These are phyloP conservation scores for Megalopta genalis DNA, from an alignment of 1,140 invertebrate species.

Conservation along the genomic window DNA sequence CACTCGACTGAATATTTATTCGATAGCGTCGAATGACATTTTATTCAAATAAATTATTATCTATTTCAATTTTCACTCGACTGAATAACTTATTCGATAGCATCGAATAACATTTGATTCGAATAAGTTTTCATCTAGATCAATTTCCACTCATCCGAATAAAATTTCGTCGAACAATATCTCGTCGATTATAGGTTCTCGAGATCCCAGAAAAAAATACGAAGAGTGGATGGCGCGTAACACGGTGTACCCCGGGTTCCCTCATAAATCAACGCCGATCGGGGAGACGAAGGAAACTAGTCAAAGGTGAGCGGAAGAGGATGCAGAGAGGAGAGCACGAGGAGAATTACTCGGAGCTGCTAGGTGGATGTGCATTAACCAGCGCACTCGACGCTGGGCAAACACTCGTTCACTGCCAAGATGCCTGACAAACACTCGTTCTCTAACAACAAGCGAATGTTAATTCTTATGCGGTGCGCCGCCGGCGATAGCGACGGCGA, in stretches of 20 bases:
- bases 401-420: slow-evolving; percentile 57
- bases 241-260: slow-evolving; percentile 61
- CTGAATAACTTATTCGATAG: no score
- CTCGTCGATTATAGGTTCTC: no score
- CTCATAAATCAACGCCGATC: slow-evolving; percentile 66
- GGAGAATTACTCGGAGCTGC: slow-evolving; percentile 47
- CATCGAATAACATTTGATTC: no score
- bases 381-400: slow-evolving; percentile 47
- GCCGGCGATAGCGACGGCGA: slow-evolving; percentile 2
- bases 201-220: no score
- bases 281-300: not conserved
- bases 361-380: slow-evolving; percentile 54
- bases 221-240: slow-evolving; percentile 54
- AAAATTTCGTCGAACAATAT: no score
- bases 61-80: no score
- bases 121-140: no score
- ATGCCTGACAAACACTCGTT: slow-evolving; percentile 56
- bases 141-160: no score
- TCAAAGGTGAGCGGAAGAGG: slow-evolving; percentile 16
- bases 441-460: slow-evolving; percentile 42
- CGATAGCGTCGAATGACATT: no score
- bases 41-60: no score
- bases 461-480: slow-evolving; percentile 24
- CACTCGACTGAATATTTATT: no score
- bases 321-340: not conserved